A percentile compares a stretch with the other conserved stretches of the same genome.
These are phyloP conservation scores for Catharus ustulatus DNA, from an alignment of 2,797 vertebrate species.

Conservation along the genomic window DNA sequence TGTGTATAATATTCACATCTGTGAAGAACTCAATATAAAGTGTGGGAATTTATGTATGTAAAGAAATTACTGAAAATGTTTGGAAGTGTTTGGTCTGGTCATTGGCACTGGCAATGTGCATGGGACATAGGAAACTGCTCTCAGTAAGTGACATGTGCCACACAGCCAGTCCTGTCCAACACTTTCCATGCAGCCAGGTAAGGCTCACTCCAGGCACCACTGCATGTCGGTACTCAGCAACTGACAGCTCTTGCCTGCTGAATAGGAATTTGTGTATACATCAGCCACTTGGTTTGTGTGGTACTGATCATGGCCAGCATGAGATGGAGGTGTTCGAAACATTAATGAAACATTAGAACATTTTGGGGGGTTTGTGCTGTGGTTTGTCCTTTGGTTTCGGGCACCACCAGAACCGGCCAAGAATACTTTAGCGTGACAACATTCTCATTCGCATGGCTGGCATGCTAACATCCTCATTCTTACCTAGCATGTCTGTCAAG, in stretches of 20 bases:
- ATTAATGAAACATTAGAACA: neutral
- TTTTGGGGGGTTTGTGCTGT: neutral
- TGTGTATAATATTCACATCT: neutral
- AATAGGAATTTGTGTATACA: neutral
- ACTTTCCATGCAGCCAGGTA: neutral
- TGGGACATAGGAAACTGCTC: neutral
- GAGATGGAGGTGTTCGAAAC: neutral
- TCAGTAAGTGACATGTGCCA: neutral
- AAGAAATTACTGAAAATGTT: neutral
- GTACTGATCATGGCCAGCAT: neutral
- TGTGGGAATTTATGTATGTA: neutral
- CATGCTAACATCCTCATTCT: slow-evolving; percentile 68
- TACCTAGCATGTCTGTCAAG: slow-evolving; percentile 55
- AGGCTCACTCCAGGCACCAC: neutral
- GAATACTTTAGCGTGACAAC: slow-evolving; percentile 35
- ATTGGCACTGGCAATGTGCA: neutral
- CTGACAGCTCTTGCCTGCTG: neutral
- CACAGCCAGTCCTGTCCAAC: neutral
- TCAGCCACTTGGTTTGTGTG: neutral
- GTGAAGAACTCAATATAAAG: neutral
- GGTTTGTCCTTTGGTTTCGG: slow-evolving; percentile 28
- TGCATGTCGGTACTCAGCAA: neutral
- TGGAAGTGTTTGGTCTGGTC: neutral
- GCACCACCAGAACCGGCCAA: neutral
- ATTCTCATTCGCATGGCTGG: slow-evolving; percentile 28